Conservation (phyloP, 1,140 invertebrate genomes). For the Zeugodacus cucurbitae region DNA sequence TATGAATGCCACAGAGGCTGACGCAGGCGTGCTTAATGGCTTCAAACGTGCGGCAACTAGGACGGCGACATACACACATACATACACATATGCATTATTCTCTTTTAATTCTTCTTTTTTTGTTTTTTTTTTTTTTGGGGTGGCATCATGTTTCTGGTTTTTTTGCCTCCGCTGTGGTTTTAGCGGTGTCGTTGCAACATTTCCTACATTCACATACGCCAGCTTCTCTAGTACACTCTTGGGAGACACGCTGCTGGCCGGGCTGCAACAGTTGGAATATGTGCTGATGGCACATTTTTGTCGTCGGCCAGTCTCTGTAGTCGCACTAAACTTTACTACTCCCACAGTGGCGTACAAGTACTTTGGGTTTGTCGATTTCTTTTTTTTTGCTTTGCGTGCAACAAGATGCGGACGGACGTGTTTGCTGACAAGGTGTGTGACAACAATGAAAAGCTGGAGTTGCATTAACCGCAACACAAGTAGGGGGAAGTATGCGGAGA, state of each 20-base stretch:
- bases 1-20: neutral
- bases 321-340: neutral
- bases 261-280: neutral
- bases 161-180: neutral
- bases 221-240: neutral
- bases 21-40: neutral
- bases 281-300: neutral
- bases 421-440: slow-evolving; percentile 7
- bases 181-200: neutral
- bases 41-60: neutral
- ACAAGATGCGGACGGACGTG: neutral
- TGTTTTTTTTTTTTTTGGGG: neutral
- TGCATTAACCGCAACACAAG: neutral
- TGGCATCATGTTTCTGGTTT: neutral
- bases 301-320: neutral
- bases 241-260: neutral
- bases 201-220: neutral
- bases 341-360: neutral
- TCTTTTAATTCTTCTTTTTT: neutral
- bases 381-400: neutral
- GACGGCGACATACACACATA: neutral
- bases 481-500: neutral
- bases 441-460: neutral
- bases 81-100: neutral
- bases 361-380: neutral